Conservation (phyloP, 2,797 vertebrate genomes). For the Microctenopoma steveboyesi region DNA sequence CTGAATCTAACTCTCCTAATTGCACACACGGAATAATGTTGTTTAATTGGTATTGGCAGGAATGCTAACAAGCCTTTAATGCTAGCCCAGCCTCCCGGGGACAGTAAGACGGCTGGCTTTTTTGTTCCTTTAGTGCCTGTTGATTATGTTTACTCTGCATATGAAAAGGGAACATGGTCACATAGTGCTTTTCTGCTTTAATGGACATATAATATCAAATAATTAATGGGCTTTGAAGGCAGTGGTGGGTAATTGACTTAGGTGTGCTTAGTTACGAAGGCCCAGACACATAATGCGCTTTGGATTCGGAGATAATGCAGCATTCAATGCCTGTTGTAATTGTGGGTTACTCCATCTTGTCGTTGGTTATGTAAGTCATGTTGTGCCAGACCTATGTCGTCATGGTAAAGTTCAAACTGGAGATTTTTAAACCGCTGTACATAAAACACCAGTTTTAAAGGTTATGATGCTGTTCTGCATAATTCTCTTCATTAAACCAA, state of each 20-base stretch:
- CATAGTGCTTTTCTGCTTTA: conserved; percentile 11
- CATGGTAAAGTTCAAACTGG: not conserved
- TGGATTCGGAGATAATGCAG: not conserved
- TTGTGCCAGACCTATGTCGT: no score
- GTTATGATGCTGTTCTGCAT: not conserved
- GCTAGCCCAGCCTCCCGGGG: not conserved
- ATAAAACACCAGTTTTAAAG: not conserved
- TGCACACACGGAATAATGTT: conserved; percentile 24
- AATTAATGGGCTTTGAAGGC: conserved; percentile 25
- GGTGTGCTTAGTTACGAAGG: conserved; percentile 11
- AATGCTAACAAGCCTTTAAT: conserved; percentile 44
- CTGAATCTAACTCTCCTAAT: conserved; percentile 33
- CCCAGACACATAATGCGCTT: not conserved
- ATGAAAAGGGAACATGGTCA: conserved; percentile 27
- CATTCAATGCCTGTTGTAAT: not conserved
- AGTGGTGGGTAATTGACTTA: conserved; percentile 2
- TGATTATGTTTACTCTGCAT: conserved; percentile 24
- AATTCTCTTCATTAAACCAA: not conserved
- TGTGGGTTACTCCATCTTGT: no score
- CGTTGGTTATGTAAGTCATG: no score
- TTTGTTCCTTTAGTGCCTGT: not conserved
- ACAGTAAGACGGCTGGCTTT: not conserved
- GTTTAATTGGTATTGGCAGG: conserved; percentile 19
- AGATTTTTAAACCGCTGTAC: not conserved
- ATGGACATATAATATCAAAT: not conserved